A percentile compares a stretch with the other conserved stretches of the same genome.
phyloP scores from a whole-genome alignment of 2,888 invertebrate species.

The Nowickia ferox region DNA sequence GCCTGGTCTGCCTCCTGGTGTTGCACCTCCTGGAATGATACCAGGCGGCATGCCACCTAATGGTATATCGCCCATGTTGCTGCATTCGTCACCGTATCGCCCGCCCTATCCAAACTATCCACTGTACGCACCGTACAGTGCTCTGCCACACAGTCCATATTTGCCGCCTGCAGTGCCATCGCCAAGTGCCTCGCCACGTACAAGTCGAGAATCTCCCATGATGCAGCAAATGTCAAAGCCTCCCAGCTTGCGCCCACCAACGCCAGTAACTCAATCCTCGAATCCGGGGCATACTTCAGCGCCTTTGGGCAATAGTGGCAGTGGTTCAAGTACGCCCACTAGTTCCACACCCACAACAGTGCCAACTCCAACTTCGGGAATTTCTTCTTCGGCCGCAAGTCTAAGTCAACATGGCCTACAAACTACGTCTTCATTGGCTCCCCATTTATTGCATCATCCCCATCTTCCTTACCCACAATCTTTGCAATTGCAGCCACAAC shows the following conservation, averaged over 20 bases:
- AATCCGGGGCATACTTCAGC: slow-evolving; percentile 68
- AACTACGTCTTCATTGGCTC: slow-evolving; percentile 59
- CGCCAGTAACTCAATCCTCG: slow-evolving; percentile 71
- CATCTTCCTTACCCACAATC: slow-evolving; percentile 73
- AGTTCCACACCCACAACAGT: slow-evolving; percentile 69
- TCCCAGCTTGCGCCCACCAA: slow-evolving; percentile 66
- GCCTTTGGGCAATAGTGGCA: slow-evolving; percentile 65
- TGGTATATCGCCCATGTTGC: slow-evolving; percentile 78
- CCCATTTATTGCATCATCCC: slow-evolving; percentile 73
- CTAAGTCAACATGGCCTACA: slow-evolving; percentile 67
- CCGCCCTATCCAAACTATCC: slow-evolving; percentile 83
- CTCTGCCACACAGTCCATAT: slow-evolving; percentile 90
- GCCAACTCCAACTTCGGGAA: slow-evolving; percentile 70
- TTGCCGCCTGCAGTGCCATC: slow-evolving; percentile 86
- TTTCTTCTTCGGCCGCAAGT: slow-evolving; percentile 73
- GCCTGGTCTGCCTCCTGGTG: slow-evolving; percentile 71
- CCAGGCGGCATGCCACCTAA: slow-evolving; percentile 77
- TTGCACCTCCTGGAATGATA: slow-evolving; percentile 77
- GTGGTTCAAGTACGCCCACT: slow-evolving; percentile 69
- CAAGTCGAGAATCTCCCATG: slow-evolving; percentile 78
- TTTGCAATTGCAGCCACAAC: slow-evolving; percentile 66
- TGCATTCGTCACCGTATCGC: slow-evolving; percentile 81
- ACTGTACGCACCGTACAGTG: slow-evolving; percentile 91
- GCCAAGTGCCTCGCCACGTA: slow-evolving; percentile 84
- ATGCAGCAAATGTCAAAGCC: slow-evolving; percentile 72